Base-by-base conservation (phyloP, 1,140 invertebrate genomes). In the Polyergus mexicanus region DNA sequence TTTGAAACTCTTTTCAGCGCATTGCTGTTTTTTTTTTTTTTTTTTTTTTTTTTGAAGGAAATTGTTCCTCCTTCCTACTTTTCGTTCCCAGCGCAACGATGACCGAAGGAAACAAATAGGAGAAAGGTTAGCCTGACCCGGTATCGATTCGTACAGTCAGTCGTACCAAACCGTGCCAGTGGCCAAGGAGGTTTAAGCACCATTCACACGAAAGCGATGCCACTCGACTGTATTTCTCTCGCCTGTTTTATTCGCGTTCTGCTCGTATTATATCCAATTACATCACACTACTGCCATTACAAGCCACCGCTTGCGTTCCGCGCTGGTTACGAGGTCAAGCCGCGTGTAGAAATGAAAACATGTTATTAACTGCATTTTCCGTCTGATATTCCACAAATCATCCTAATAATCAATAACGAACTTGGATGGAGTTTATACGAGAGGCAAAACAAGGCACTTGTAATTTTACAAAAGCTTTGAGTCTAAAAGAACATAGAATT, bases 61-160 rank as follows among this genome's bases (percentile, higher is more conserved):
- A 28, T 25, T 32, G 38, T 51, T 83, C 69, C 10, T 62, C 19
- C 51, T 35, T 38, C 3, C 71, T 35, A 22, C 41, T 63, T 63
- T 84, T 83, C 38, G 66, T 66, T 78, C 32, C 32, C n/a, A 8
- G 44, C 16, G 60, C 44, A 75, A 87, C 41, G 63, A 58, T 47
- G 41, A 65, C 63, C 65, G 86, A 71, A 87, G 60, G 78, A 72
- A 86, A 84, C 66, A 86, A 86, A 84, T 58, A 41, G 65, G 58
- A 68, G 75, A 85, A 78, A 78, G 84, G 41, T 60, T 32, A 69
- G 69, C 38, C 75, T 65, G 78, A 66, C 47, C 86, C 51, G 65
- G 75, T 92, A 92, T 92, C 89, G 92, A 92, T 92, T 92, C 77
- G 80, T 58, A 72, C 86, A 86, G 76, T 89, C 81, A 66, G 84